Percentiles rank a stretch among this genome's conserved stretches.
These are phyloP conservation scores for Lasioglossum vierecki DNA, from an alignment of 2,888 invertebrate genomes.

Conservation along the genomic window DNA sequence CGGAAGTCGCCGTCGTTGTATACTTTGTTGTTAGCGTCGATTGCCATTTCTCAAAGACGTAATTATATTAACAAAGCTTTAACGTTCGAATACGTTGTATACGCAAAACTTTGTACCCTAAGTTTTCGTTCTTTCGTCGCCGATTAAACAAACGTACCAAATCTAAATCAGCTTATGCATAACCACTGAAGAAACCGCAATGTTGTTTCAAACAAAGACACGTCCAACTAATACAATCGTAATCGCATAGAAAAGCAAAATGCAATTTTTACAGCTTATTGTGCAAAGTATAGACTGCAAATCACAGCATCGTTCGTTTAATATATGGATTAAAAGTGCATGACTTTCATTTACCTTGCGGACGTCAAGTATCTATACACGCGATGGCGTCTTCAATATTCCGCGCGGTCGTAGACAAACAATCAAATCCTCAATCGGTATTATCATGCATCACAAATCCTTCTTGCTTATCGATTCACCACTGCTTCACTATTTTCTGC, in stretches of 20 bases:
- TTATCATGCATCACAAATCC: slow-evolving; percentile 36
- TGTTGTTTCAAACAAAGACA: neutral
- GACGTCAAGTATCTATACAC: slow-evolving; percentile 54
- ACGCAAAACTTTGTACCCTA: neutral
- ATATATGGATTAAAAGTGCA: neutral
- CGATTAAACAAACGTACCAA: neutral
- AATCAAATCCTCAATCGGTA: slow-evolving; percentile 33
- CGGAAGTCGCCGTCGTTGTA: neutral
- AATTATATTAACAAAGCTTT: neutral
- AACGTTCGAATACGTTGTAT: neutral
- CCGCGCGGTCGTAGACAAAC: slow-evolving; percentile 34
- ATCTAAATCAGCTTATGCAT: neutral
- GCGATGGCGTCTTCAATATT: slow-evolving; percentile 60
- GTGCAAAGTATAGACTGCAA: neutral
- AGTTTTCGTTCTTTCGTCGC: neutral
- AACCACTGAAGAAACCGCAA: neutral
- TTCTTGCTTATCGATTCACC: slow-evolving; percentile 38
- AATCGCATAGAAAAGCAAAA: neutral
- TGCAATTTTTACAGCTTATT: neutral
- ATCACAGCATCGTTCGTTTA: neutral
- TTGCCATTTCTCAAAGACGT: neutral
- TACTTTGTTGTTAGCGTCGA: neutral
- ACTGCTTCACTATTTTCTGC: slow-evolving; percentile 19
- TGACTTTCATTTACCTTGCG: slow-evolving; percentile 53
- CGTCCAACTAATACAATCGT: neutral